Conservation (phyloP, 2,113 vertebrate species). For the Myodes glareolus region DNA sequence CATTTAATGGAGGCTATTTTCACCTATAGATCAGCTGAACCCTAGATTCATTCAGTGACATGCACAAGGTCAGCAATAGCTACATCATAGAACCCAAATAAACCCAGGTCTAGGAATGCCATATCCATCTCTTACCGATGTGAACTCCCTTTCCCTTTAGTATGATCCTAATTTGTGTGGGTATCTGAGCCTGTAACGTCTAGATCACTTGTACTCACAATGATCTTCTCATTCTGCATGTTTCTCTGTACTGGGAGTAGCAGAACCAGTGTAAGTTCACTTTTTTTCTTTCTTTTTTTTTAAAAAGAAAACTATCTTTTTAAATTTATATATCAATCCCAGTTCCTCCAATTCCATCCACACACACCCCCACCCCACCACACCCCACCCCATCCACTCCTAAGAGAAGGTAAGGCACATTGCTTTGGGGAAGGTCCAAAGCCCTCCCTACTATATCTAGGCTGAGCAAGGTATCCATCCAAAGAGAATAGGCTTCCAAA, state of each 20-base stretch:
- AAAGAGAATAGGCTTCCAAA: too few relatives aligned
- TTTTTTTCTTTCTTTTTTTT: too few relatives aligned
- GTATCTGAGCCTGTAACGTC: neutral
- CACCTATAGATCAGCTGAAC: neutral
- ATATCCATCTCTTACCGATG: neutral
- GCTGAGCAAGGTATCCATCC: too few relatives aligned
- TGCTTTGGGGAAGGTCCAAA: too few relatives aligned
- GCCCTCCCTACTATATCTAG: too few relatives aligned
- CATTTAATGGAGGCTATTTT: neutral
- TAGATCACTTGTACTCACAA: neutral
- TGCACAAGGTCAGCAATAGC: neutral
- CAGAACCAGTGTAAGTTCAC: neutral
- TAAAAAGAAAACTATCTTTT: too few relatives aligned
- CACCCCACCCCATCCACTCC: too few relatives aligned
- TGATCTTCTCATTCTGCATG: neutral
- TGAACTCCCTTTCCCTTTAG: neutral
- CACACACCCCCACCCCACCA: too few relatives aligned
- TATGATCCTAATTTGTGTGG: neutral
- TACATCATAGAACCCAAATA: neutral
- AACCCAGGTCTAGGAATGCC: neutral
- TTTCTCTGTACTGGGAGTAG: neutral
- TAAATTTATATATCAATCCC: too few relatives aligned
- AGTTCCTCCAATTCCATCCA: too few relatives aligned
- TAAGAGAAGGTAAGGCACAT: too few relatives aligned
- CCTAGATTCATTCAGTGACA: neutral